Base-by-base conservation (phyloP, 1,140 invertebrate species). In the Drosophila azteca region DNA sequence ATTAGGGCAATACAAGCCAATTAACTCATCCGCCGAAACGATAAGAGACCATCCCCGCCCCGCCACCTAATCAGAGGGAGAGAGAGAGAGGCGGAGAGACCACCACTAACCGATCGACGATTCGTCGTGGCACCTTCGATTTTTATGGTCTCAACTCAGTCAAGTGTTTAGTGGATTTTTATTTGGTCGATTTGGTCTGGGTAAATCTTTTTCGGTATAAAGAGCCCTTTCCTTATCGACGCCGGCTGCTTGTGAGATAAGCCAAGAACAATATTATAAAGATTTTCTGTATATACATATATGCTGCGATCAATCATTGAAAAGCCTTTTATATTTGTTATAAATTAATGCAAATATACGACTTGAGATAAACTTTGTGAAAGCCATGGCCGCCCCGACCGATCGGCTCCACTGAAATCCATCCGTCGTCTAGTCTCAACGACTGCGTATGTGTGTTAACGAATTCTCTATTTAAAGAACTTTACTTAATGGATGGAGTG, bases 261-360 rank as follows among this genome's bases (percentile, higher is more conserved):
- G 64, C 59, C 22, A 29, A 45, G 41, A 64, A 55, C 50, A 72
- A 72, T 68, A 68, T 44, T 24, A 44, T 57, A 57, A 60, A 57
- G 15, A 51, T 69, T 66, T 77, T 68, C 22, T 43, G 17, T 20
- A 20, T 20, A 20, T 20, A 20, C 17, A n/a, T n/a, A 50, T 15
- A 44, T 45, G 52, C 51, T 57, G 44, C 81, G 58, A 87, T 85
- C 78, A 65, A 78, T 85, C 82, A 87, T 85, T 45, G 62, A 65
- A 68, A 71, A 62, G 65, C 52, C 69, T 53, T 87, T 85, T 87
- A 85, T 85, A 65, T 68, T 61, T 60, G 82, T 51, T 51, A 87
- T 85, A 87, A 87, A 87, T 87, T 76, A 82, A 71, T 68, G 69
- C 45, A 73, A 87, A 85, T 87, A 69, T 85, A 85, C 61, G 71